Conservation (phyloP, 2,113 vertebrate species). For the Antennarius striatus region DNA sequence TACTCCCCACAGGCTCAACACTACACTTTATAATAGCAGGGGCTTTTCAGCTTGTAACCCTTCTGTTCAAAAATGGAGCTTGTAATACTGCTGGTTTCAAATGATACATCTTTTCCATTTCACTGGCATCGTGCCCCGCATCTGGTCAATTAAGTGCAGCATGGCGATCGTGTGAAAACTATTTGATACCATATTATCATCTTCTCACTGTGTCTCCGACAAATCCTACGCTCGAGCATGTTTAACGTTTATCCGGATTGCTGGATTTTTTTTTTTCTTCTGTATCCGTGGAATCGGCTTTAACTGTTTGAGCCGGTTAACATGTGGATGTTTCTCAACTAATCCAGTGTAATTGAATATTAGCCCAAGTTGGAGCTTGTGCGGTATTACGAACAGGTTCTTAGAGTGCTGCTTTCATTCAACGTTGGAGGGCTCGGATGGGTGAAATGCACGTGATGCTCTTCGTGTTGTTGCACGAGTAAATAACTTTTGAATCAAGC, state of each 20-base stretch:
- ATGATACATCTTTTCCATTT: conserved; percentile 40
- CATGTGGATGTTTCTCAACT: conserved; percentile 64
- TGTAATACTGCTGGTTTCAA: conserved; percentile 44
- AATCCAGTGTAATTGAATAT: conserved; percentile 80
- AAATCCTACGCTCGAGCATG: conserved; percentile 54
- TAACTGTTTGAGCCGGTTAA: conserved; percentile 64
- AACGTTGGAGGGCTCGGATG: conserved; percentile 31
- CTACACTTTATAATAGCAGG: conserved; percentile 65
- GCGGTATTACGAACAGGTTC: conserved; percentile 65
- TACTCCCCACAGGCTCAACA: conserved; percentile 66
- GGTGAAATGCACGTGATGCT: conserved; percentile 42
- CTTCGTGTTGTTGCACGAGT: conserved; percentile 31
- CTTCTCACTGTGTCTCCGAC: conserved; percentile 42
- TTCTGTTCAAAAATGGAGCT: conserved; percentile 46
- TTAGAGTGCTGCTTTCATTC: conserved; percentile 51
- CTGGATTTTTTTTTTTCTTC: conserved; percentile 15
- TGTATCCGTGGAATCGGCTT: conserved; percentile 72
- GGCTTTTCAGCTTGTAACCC: conserved; percentile 64
- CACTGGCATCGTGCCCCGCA: conserved; percentile 30
- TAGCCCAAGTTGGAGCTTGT: conserved; percentile 68
- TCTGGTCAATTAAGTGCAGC: conserved; percentile 53
- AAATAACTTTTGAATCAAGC: conserved; percentile 67
- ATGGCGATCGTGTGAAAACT: conserved; percentile 29
- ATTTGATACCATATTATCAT: conserved; percentile 55
- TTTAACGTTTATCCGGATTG: conserved; percentile 49